Evolutionary conservation across 1,140 invertebrate species (phyloP), one percentile per base, ranked within the genome.

Genomic region (Pectinophora gossypiella): DNA sequence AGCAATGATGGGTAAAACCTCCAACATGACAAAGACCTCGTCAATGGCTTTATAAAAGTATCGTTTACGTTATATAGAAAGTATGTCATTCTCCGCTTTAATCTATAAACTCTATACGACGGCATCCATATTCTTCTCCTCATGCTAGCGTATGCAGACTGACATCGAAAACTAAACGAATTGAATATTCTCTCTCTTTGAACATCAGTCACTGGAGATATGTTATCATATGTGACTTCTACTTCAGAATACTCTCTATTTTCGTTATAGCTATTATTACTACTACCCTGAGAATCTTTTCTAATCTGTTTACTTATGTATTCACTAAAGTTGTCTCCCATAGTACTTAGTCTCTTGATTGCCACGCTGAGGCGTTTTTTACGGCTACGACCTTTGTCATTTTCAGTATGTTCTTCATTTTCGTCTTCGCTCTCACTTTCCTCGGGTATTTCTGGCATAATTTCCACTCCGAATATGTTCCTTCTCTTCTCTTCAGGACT

Each of bases 361-460:
- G 74, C 79, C 27, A 73, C 48, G 54, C 72, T 79, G 21, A 88
- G 60, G 40, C 74, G 68, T 59, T 77, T 76, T 54, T 72, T 81
- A 62, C 77, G 76, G 21, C 53, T 76, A 55, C 55, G 61, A n/a
- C n/a, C 1, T 44, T 44, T 23, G 13, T 49, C 43, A 55, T 63
- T 48, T 52, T 66, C 48, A 19, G 77, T 72, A 38, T 59, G 48
- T 21, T 76, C 72, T 59, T 52, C 59, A 22, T 55, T 56, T 5
- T 84, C 78, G 46, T 78, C 76, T 65, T 88, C 85, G 32, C 73
- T 85, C 61, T 88, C 88, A 36, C 73, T 86, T 64, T 88, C 88
- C 62, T 89, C 88, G 0, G 80, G 74, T 62, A 89, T 89, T 66
- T 87, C 81, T 21, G 88, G 86, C 51, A 89, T 68, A 60, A 88